Base-by-base conservation (phyloP, 2,888 invertebrate species). In the Eurytoma californica region DNA sequence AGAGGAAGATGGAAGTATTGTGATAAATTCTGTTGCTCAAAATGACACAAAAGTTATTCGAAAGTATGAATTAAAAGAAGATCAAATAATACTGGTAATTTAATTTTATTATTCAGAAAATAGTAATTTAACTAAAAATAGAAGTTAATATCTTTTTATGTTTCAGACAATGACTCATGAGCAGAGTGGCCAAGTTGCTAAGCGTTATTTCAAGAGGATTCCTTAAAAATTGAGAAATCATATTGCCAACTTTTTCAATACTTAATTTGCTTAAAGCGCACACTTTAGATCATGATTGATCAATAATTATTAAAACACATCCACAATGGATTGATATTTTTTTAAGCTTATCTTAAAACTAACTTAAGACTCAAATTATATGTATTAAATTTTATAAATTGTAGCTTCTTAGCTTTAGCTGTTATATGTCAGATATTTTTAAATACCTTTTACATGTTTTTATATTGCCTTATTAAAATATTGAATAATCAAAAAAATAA, bases 81-180 rank as follows among this genome's bases (percentile, higher is more conserved):
- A 90, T n/a, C 86, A 86, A 68, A 79, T 87, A 72, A 83, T 87
- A 58, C 83, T 89, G 88, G 89, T 90, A 86, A 82, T 84, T 75
- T 68, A 24, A 60, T 60, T 58, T 61, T 47, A 53, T 49, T 79
- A 18, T 68, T 53, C 70, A 28, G 24, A 60, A 58, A 60, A 9
- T 39, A 39, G n/a, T 47, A n/a, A 14, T 65, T 13, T 58, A 30
- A 60, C 39, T 39, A n/a, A 16, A 63, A 20, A 16, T 28, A 20
- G 47, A 39, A 18, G 4, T 47, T 47, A 20, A 63, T 28, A 53
- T 61, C 61, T 72, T 60, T 82, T 84, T 79, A 79, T 80, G 82
- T 92, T 93, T 83, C 91, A 93, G 93, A 93, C 92, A 60, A 90
- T 93, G 83, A 92, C 91, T 49, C 93, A 93, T 83, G 92, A 93